Evolutionary conservation across 2,113 vertebrate species (phyloP), one percentile per base, ranked within the genome.

Genomic region (Pseudois nayaur): DNA sequence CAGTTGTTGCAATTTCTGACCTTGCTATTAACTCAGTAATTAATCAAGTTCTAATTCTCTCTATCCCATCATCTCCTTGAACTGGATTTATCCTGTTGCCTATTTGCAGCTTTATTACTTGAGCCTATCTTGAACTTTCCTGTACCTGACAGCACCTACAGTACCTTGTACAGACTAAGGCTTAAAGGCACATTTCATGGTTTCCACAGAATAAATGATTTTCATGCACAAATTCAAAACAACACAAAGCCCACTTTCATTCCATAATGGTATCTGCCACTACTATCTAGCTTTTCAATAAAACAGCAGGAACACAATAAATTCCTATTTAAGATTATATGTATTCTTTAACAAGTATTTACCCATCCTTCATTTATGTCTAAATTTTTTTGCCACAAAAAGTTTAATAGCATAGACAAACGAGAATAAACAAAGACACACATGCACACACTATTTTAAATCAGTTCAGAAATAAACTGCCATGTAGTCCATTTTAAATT

Each of bases 181-280:
- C 64, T 43, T 25, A 29, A 71, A 25, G 59, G 52, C 52, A 87
- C 55, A 74, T 17, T 45, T 40, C 50, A 36, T 11, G 59, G 33
- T 84, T 87, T 81, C 45, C 85, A 85, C 3, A 25, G 62, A 97
- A 95, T 36, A 94, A 93, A 93, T 86, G 33, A 95, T 78, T 96
- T 64, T 48, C 52, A 95, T 29, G 36, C 8, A 87, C 19, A 17
- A 54, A 52, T 84, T 79, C 55, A 83, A 87, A 95, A 89, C 62
- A 96, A 84, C 15, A 52, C 60, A 71, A 93, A 94, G n/a, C 11
- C 62, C 78, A 62, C 31, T 79, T 87, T 91, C 27, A 5, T 43
- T 90, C 71, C 57, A 60, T 48, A 95, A 93, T 13, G 13, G 14
- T 17, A 60, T 50, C 11, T 59, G 79, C 57, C 71, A 88, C 48